Conservation (phyloP, 2,888 invertebrate genomes). For the Deilephila elpenor region DNA sequence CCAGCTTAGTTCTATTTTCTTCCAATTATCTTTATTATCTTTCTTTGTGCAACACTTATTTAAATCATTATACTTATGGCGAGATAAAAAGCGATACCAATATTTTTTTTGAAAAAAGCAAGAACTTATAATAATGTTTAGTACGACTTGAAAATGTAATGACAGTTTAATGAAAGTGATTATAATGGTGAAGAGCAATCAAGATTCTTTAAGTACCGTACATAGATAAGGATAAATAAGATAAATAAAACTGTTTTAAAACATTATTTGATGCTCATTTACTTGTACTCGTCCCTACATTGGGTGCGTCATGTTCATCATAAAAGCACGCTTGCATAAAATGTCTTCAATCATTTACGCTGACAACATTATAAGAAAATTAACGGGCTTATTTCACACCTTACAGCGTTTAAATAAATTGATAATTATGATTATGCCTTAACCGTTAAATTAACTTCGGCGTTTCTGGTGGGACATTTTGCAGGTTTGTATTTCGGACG, state of each 20-base stretch:
- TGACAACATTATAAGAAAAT: constrained; percentile 22
- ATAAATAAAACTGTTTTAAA: neutral
- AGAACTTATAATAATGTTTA: too few species aligned
- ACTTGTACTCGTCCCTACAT: neutral
- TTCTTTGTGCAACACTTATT: too few species aligned
- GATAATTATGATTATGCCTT: neutral
- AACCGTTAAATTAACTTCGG: neutral
- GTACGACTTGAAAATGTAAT: too few species aligned
- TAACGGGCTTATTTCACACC: constrained; percentile 3
- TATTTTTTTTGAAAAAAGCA: too few species aligned
- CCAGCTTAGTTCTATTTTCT: too few species aligned
- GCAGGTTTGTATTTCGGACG: too few species aligned
- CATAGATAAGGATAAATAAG: neutral
- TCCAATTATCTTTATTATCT: too few species aligned
- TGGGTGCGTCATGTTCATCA: neutral
- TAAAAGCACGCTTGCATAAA: neutral
- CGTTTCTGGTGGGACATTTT: neutral
- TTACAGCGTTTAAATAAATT: constrained; percentile 12
- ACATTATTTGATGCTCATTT: neutral
- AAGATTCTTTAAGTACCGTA: neutral
- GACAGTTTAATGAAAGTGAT: too few species aligned
- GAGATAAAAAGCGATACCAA: too few species aligned
- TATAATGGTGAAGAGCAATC: too few species aligned
- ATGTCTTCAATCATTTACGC: constrained; percentile 17
- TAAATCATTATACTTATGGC: too few species aligned